Base-by-base conservation (phyloP, 2,888 invertebrate species). In the Drosophila pullipes region DNA sequence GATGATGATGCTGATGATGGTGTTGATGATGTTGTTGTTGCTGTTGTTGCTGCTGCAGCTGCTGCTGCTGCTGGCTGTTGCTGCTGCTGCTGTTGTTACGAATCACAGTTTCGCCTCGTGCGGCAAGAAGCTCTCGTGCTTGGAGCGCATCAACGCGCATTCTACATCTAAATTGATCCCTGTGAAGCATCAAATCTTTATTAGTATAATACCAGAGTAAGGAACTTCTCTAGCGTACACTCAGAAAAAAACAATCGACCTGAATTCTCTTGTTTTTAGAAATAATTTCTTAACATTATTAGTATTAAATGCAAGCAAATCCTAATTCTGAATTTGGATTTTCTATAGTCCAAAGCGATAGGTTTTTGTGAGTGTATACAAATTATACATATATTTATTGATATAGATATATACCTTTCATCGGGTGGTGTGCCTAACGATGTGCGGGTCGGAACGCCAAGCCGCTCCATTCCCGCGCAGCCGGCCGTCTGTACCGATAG, bases 381-480 rank as follows among this genome's bases (percentile, higher is more conserved):
- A 16, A 3, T n/a, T 13, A 52, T 35, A 13, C 3, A 25, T 44
- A 22, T 44, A 13, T 47, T 6, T 47, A 13, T 18, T 6, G 9
- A 18, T 50, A 5, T 74, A 85, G 16, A 30, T 52, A 6, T 74
- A 85, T 78, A 94, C 94, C 94, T 93, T 74, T 94, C 93, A 88
- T 94, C 93, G 80, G 93, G 92, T 83, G 93, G 93, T 92, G 94
- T 92, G 92, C 93, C 93, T 87, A 94, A 91, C 85, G 94, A 92
- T 91, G 93, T 94, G 94, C 93, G 93, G 93, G 93, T 93, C 92
- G 94, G 94, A 94, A 93, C 94, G 94, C 94, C 94, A 93, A 95
- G 95, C 95, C 95, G 95, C 95, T 95, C 95, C 95, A 95, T 96
- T 94, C 95, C 95, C 95, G 95, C 95, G 95, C 95, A 95, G 95